These are phyloP conservation scores for Chinchilla lanigera DNA, from an alignment of 2,113 vertebrate species.

Conservation along the genomic window DNA sequence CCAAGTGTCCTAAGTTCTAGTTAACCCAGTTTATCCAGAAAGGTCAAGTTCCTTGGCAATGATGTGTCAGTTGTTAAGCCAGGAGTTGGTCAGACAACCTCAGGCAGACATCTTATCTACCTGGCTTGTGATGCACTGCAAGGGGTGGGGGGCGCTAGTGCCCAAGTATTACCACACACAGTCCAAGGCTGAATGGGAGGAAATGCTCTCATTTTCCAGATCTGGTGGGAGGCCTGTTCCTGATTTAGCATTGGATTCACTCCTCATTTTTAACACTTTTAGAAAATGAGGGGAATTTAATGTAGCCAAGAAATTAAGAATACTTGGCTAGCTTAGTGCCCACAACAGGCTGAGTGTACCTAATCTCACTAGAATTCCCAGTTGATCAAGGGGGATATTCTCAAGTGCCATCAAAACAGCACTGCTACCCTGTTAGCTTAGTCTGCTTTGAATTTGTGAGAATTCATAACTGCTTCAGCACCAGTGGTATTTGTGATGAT, in stretches of 20 bases:
- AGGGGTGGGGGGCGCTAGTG: too few relatives aligned
- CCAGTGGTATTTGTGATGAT: neutral
- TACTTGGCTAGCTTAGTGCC: neutral
- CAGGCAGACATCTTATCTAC: neutral
- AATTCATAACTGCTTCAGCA: neutral
- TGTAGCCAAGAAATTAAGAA: neutral
- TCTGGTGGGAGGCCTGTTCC: neutral
- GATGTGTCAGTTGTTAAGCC: neutral
- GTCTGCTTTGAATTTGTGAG: neutral
- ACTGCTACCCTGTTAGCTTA: neutral
- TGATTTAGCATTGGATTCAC: neutral
- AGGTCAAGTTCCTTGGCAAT: neutral
- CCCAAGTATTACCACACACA: neutral
- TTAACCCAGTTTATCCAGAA: neutral
- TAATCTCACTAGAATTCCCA: neutral
- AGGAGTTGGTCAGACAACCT: neutral
- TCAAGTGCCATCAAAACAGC: neutral
- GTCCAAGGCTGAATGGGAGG: neutral
- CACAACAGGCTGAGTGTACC: neutral
- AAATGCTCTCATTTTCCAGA: neutral
- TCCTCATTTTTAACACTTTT: neutral
- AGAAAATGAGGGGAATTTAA: neutral
- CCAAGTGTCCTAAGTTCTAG: neutral
- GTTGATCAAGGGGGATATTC: neutral
- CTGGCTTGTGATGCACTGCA: too few relatives aligned